phyloP scores from a whole-genome alignment of 2,797 vertebrate species.

The Mareca strepera region DNA sequence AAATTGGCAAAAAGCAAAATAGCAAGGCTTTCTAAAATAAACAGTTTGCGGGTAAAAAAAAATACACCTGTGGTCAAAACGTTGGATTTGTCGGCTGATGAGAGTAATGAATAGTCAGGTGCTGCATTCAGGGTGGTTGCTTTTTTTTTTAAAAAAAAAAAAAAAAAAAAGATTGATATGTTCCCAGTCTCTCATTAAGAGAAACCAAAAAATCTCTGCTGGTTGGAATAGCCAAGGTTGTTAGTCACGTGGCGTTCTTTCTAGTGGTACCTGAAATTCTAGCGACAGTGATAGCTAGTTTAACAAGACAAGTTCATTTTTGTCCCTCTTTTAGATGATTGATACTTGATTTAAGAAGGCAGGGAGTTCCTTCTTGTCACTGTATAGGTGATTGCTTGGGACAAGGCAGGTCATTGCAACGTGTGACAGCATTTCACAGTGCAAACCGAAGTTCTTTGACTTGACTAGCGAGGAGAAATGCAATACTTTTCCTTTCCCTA shows the following conservation, averaged over 20 bases:
- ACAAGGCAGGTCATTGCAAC: not conserved
- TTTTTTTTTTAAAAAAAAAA: not conserved
- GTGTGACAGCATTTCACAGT: not conserved
- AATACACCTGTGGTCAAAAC: not conserved
- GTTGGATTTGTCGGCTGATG: not conserved
- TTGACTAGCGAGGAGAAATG: not conserved
- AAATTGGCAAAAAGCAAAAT: not conserved
- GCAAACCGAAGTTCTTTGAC: not conserved
- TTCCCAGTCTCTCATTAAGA: not conserved
- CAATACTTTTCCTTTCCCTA: not conserved
- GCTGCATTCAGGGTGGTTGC: not conserved
- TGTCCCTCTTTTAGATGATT: not conserved
- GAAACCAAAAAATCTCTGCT: not conserved
- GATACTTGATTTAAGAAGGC: not conserved
- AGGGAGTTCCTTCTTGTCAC: not conserved
- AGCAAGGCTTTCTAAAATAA: not conserved
- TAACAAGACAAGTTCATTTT: slow-evolving; percentile 18
- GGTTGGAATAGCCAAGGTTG: not conserved
- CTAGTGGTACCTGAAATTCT: not conserved
- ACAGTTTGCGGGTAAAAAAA: accelerated
- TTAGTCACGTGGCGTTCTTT: slow-evolving; percentile 9
- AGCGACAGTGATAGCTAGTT: not conserved
- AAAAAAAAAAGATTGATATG: not conserved
- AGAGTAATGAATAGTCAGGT: not conserved
- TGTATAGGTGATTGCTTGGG: not conserved